Evolutionary conservation across 2,113 vertebrate genomes (phyloP), one percentile per base, ranked within the genome.

Genomic region (Lepisosteus osseus): DNA sequence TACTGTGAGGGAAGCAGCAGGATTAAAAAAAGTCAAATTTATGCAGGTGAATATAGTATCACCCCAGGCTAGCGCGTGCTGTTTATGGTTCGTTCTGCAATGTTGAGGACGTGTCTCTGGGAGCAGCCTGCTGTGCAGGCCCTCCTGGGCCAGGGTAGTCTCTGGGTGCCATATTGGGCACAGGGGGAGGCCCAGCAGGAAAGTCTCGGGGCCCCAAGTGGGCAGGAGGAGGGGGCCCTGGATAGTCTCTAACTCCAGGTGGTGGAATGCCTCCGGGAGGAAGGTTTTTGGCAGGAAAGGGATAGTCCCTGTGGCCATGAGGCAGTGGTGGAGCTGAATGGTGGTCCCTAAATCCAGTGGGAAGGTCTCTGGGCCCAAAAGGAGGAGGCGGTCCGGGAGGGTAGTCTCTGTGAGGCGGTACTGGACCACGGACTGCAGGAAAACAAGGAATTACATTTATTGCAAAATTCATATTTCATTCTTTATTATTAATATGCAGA

Each of bases 331-430:
- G 89, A 29, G 29, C 29, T 29, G 29, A 29, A 29, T 29, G 29
- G 8, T 80, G 85, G 6, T 70, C 59, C 55, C 72, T 47, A 78
- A 88, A 80, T 67, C 90, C 87, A 51, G 82, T 87, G 7, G 82
- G 86, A 71, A 88, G 3, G 47, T 93, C 90, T 72, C 88, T 85
- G 0, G 83, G 72, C 1, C 85, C 87, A 0, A 84, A 80, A 1
- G 87, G 88, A 63, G 86, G 84, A 14, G 89, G 90, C 2, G 92
- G 91, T 66, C 90, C 92, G 75, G 90, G 83, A 63, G 89, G 90
- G 0, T 88, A 93, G 67, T 88, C 89, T 41, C 90, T 71, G 1
- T 79, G 41, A 3, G 73, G 76, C 12, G 69, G 69, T n/a, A 61
- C 51, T 5, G 80, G 86, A 6, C 88, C 88, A 56, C 88, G 87